A percentile compares a stretch with the other conserved stretches of the same genome.
Evolutionary conservation across 2,113 vertebrate genomes (phyloP).

Genomic region (Corythornis vintsioides): DNA sequence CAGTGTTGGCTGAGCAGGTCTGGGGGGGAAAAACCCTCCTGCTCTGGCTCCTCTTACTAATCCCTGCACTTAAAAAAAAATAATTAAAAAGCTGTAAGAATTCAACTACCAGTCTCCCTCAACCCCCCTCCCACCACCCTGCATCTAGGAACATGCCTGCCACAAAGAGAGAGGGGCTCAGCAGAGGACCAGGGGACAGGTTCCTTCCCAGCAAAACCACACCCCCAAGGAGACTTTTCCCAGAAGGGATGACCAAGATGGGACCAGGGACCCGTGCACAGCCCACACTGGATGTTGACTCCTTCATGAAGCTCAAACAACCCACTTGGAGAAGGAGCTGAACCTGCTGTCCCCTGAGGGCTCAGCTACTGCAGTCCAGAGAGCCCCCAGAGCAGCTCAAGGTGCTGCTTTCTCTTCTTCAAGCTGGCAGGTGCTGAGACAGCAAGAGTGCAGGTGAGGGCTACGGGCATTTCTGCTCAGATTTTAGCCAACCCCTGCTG

Average conservation of each 20-base stretch:
- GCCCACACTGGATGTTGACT: neutral
- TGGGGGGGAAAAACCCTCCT: neutral
- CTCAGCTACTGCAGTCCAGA: neutral
- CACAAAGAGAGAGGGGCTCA: fast-evolving
- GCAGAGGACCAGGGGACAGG: neutral
- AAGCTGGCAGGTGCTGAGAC: neutral
- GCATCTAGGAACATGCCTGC: neutral
- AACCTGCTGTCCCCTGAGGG: neutral
- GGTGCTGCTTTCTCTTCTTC: neutral
- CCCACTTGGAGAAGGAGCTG: neutral
- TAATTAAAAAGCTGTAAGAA: fast-evolving
- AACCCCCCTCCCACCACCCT: neutral
- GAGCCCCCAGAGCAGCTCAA: neutral
- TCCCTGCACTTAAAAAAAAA: neutral
- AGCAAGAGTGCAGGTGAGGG: neutral
- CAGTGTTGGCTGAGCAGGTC: fast-evolving
- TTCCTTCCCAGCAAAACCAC: neutral
- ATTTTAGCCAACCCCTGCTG: neutral
- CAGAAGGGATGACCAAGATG: neutral
- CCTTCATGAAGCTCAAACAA: neutral
- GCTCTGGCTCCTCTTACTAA: neutral
- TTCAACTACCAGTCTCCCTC: neutral
- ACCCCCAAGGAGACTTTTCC: neutral
- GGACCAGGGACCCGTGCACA: neutral
- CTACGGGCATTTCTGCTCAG: neutral